Evolutionary conservation across 2,797 vertebrate genomes (phyloP), one percentile per base, ranked within the genome.

Genomic region (Lepus townsendii): DNA sequence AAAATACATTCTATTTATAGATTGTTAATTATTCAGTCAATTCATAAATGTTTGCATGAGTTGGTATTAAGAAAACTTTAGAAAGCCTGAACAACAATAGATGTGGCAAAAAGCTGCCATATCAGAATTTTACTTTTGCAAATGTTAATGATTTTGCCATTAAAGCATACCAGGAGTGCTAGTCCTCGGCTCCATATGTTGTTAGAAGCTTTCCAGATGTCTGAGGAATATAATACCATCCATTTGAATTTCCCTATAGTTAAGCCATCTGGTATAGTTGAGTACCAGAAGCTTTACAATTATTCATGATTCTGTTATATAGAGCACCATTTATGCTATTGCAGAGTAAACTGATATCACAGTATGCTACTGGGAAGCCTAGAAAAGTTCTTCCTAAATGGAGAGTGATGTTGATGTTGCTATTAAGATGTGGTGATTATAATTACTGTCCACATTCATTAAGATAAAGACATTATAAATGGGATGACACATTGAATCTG

Each of bases 141-240:
- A 95, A 96, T 96, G 95, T 96, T 96, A 96, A 95, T 91, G 71
- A 93, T 32, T 88, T 90, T 95, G 91, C 75, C 89, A 96, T 94
- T 97, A 97, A 95, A 94, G 90, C 88, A 62, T 75, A 85, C 79
- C 85, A 65, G 27, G 75, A 93, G 65, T 75, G 30, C 42, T 60
- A 85, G 86, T 95, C 42, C 68, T 93, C 13, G 24, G 88, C 78
- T 92, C 96, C 95, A 86, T 96, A 96, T 96, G 96, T 50, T 95
- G 68, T 88, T 90, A 90, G 72, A 85, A 97, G 89, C 84, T 76
- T 82, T 63, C 75, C 93, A 96, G 93, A 92, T 96, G 95, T 93
- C 95, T 92, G 60, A 83, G 65, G 88, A 95, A 96, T 79, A 94
- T 92, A 90, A 95, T 85, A 84, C 75, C 82, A 88, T 96, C 95